These are phyloP conservation scores for zebrafish (Danio rerio) DNA, from an alignment of 2,113 vertebrate genomes.

Conservation along the genomic window GRCz12tu NC_133197.1:5915001-5915500, in stretches of 20 bases:
- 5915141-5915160: background rate
- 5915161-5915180: background rate
- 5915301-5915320: background rate
- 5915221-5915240: slow-evolving; percentile 91
- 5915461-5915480: too few relatives aligned
- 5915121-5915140: too few relatives aligned
- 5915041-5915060: too few relatives aligned
- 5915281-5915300: slow-evolving; percentile 28
- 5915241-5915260: background rate
- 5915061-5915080: too few relatives aligned
- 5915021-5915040: too few relatives aligned
- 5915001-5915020: too few relatives aligned
- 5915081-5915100: too few relatives aligned
- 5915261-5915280: background rate
- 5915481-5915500: background rate
- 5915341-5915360: slow-evolving; percentile 59
- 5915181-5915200: slow-evolving; percentile 61
- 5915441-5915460: too few relatives aligned
- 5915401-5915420: too few relatives aligned
- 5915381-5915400: background rate
- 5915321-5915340: background rate
- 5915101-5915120: too few relatives aligned
- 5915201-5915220: slow-evolving; percentile 93
- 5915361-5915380: slow-evolving; percentile 72
- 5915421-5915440: too few relatives aligned